Base-by-base conservation (phyloP, 2,797 vertebrate species). In the Semotilus atromaculatus region DNA sequence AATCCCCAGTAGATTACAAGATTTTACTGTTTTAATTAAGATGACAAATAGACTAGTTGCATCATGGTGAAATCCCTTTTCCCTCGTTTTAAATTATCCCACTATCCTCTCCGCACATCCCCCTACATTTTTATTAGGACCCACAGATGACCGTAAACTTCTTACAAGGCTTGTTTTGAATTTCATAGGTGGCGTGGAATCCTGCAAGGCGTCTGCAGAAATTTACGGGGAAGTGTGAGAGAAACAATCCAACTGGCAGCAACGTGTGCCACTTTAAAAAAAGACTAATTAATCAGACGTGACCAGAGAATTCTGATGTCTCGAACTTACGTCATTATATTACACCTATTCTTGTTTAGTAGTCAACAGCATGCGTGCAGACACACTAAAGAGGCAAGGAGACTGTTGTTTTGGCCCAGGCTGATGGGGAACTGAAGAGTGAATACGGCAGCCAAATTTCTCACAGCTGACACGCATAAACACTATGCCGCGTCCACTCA, bases 1-100 rank as follows among this genome's bases (percentile, higher is more conserved):
- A 94, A 93, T 93, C 90, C 84, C 89, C 85, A 89, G 88, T 73
- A 88, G 90, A 72, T 91, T 90, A 94, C 84, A 85, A 81, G 89
- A 88, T 88, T 94, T 94, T 94, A 90, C 85, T 90, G 90, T 91
- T 95, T 95, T 95, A 95, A 95, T 96, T 96, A 95, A 95, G 92
- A 82, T 87, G 88, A 91, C 83, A 93, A 92, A 94, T 80, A 82
- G 68, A 77, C 90, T 90, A 92, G 48, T 94, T 94, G 93, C 95
- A 93, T 89, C 90, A 88, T 80, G 83, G 80, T 86, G 90, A 87
- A 91, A 93, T 86, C 82, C 83, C 72, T 86, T 87, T 83, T 53
- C 91, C 89, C 90, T 90, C 87, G 85, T 78, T 90, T 92, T 88
- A 93, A 91, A 90, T 81, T 84, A 92, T 91, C 81, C 80, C 84